Conservation (phyloP, 53 echinoderm and acorn worm species). For the Luidia sarsii region DNA sequence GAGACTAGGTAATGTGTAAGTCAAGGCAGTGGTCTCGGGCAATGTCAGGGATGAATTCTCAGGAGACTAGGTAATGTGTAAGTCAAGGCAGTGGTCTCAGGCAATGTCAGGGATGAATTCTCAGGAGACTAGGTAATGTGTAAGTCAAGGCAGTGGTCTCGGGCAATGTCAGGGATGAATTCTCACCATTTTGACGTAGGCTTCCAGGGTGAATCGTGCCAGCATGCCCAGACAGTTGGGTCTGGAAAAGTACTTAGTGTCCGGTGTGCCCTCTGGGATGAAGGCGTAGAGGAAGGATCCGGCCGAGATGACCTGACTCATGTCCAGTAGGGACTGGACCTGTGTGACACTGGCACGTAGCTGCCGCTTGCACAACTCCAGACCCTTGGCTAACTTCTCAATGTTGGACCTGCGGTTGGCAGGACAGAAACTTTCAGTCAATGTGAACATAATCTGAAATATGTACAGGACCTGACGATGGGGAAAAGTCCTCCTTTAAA, state of each 20-base stretch:
- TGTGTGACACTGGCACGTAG: slow-evolving; percentile 83
- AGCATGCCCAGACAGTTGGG: slow-evolving; percentile 91
- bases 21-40: no score
- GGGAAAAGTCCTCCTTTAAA: neutral
- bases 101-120: no score
- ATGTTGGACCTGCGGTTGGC: slow-evolving; percentile 66
- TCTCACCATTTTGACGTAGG: slow-evolving; percentile 95
- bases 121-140: no score
- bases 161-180: no score
- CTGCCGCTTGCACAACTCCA: slow-evolving; percentile 85
- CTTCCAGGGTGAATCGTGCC: slow-evolving; percentile 89
- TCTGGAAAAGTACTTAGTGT: slow-evolving; percentile 81
- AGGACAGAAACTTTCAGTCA: neutral
- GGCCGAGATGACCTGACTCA: slow-evolving; percentile 93
- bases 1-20: no score
- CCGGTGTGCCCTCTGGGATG: slow-evolving; percentile 90
- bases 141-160: no score
- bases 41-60: no score
- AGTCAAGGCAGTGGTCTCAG: no score
- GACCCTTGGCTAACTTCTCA: slow-evolving; percentile 64
- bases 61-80: no score
- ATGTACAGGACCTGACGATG: neutral
- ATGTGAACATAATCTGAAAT: neutral
- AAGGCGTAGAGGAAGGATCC: slow-evolving; percentile 98
- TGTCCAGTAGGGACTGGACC: slow-evolving; percentile 91